Conservation (phyloP, 1,140 invertebrate species). For the Neotoxoptera formosana region DNA sequence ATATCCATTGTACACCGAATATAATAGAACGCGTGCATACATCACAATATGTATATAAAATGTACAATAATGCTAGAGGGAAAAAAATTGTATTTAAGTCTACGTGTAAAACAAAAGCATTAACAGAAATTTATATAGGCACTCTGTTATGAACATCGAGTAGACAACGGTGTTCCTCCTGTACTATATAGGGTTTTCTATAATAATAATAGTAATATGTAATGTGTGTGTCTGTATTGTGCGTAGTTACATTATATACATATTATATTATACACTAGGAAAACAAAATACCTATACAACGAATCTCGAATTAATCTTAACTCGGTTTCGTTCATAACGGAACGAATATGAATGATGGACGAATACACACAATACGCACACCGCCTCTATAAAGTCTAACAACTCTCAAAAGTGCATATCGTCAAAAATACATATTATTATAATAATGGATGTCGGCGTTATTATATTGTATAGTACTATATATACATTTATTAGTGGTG, state of each 20-base stretch:
- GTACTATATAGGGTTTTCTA: background rate
- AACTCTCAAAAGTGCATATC: constrained; percentile 46
- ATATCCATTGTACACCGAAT: background rate
- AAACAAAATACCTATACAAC: constrained; percentile 20
- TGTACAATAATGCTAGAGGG: background rate
- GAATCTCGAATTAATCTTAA: constrained; percentile 33
- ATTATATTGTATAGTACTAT: constrained; percentile 18
- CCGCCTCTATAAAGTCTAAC: background rate
- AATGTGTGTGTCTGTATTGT: background rate
- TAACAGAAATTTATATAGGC: background rate
- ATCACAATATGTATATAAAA: background rate
- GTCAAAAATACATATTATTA: constrained; percentile 55
- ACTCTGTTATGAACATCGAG: background rate
- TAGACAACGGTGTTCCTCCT: background rate
- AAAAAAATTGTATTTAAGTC: background rate
- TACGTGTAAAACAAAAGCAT: background rate
- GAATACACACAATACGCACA: background rate
- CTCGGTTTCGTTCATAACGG: background rate
- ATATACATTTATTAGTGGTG: background rate
- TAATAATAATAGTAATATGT: background rate
- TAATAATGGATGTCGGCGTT: constrained; percentile 54
- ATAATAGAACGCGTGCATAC: background rate
- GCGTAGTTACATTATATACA: background rate
- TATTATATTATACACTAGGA: background rate
- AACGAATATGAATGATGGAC: constrained; percentile 21